Conservation (phyloP, 2,797 vertebrate genomes). For the Spinibarbus caldwelli region DNA sequence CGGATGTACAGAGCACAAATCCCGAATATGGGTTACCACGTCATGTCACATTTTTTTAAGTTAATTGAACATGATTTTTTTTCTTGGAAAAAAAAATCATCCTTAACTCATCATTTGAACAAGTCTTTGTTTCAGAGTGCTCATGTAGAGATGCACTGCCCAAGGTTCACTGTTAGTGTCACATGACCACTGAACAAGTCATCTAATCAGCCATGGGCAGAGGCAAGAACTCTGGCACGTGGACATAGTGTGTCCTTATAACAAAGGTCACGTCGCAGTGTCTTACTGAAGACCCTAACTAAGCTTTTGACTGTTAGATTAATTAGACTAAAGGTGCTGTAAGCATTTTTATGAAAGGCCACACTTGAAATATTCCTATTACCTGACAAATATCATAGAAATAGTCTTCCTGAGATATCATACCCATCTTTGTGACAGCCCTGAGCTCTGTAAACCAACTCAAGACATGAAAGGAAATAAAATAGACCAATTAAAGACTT, state of each 20-base stretch:
- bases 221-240: constrained; percentile 16
- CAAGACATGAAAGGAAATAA: background rate
- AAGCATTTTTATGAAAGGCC: background rate
- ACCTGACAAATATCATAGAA: background rate
- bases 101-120: background rate
- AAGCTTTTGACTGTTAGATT: background rate
- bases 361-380: background rate
- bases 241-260: constrained; percentile 7
- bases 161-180: constrained; percentile 31
- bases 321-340: background rate
- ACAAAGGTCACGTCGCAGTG: background rate
- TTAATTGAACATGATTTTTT: background rate
- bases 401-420: background rate
- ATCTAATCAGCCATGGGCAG: background rate
- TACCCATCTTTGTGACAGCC: background rate
- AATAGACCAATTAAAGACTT: background rate
- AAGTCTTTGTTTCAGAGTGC: background rate
- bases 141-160: constrained; percentile 18
- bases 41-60: background rate
- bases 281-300: constrained; percentile 1
- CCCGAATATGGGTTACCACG: background rate
- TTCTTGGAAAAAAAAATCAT: background rate
- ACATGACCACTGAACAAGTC: constrained; percentile 28
- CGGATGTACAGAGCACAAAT: background rate
- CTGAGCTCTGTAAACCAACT: background rate